These are phyloP conservation scores for Squalus acanthias DNA, from an alignment of 2,797 vertebrate species.

Conservation along the genomic window DNA sequence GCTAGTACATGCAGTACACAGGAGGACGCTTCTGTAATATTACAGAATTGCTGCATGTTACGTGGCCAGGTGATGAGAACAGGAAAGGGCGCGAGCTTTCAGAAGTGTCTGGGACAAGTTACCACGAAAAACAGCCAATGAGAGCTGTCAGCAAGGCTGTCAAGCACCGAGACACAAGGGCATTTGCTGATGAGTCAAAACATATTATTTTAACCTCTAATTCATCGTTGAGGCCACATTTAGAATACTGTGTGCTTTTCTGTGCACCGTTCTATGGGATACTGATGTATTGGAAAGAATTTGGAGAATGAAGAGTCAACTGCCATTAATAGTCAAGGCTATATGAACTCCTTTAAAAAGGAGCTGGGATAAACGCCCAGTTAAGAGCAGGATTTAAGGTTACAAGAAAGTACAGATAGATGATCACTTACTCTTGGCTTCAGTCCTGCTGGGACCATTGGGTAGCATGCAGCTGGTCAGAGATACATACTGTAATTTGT, in stretches of 20 bases:
- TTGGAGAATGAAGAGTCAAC: neutral
- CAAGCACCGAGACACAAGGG: neutral
- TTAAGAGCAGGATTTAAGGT: neutral
- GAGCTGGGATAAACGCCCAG: neutral
- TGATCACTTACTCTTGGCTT: neutral
- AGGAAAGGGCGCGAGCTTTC: neutral
- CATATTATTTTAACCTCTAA: neutral
- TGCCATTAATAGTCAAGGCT: conserved; percentile 34
- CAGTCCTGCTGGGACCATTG: neutral
- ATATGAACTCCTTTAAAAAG: neutral
- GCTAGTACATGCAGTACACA: neutral
- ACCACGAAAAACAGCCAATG: neutral
- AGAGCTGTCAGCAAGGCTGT: neutral
- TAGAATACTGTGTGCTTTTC: neutral
- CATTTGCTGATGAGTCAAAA: conserved; percentile 6
- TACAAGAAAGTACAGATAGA: neutral
- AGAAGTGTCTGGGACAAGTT: neutral
- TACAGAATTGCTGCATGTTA: neutral
- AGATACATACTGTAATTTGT: neutral
- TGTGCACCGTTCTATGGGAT: neutral
- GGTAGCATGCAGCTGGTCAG: neutral
- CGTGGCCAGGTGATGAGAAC: neutral
- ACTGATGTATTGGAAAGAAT: conserved; percentile 16
- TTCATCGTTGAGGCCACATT: neutral
- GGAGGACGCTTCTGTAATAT: neutral